Percentiles rank a stretch among this genome's conserved stretches.
phyloP scores from a whole-genome alignment of 2,888 invertebrate genomes.

The Terebella lapidaria region DNA sequence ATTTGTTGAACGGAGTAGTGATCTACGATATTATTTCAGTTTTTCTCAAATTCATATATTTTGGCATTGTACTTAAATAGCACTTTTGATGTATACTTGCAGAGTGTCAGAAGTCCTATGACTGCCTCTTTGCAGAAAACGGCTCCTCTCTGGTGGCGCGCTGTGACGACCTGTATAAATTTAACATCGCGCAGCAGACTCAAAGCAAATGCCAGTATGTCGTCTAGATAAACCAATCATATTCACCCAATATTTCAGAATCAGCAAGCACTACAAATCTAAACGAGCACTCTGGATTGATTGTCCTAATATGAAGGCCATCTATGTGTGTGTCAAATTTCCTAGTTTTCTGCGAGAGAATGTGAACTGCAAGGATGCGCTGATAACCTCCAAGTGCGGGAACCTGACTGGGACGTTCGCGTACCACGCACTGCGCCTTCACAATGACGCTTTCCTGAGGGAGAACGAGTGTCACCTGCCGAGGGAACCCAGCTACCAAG shows the following conservation, averaged over 20 bases:
- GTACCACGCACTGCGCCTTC: constrained; percentile 7
- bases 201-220: not conserved
- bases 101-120: not conserved
- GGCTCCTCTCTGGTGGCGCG: not conserved
- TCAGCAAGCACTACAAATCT: too few species aligned
- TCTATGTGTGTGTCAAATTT: too few species aligned
- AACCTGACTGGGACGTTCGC: constrained; percentile 7
- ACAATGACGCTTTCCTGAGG: constrained; percentile 1
- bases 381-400: constrained; percentile 14
- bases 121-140: not conserved
- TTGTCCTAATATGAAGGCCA: too few species aligned
- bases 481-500: not conserved
- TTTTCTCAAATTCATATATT: too few species aligned
- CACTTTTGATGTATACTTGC: too few species aligned
- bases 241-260: too few species aligned
- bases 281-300: too few species aligned
- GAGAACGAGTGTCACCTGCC: constrained; percentile 7
- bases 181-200: not conserved
- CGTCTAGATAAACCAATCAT: too few species aligned
- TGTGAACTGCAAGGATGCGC: constrained; percentile 12
- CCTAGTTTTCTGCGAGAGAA: constrained; percentile 16
- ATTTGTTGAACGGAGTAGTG: too few species aligned
- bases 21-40: too few species aligned
- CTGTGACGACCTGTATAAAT: not conserved
- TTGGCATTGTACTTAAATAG: too few species aligned